A percentile compares a stretch with the other conserved stretches of the same genome.
phyloP scores from a whole-genome alignment of 2,797 vertebrate genomes.

The Pteropus rufus region DNA sequence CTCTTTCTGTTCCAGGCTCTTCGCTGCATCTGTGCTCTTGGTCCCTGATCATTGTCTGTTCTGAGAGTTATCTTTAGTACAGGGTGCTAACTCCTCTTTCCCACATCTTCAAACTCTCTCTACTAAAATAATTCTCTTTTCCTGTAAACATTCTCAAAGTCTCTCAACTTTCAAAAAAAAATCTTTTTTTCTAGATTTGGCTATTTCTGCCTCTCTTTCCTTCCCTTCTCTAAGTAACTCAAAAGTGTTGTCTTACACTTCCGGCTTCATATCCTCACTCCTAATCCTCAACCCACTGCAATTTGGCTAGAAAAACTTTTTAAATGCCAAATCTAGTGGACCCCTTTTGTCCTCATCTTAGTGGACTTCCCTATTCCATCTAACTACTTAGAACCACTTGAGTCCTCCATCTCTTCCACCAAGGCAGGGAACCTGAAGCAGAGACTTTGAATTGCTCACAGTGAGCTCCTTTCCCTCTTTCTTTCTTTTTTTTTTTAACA shows the following conservation, averaged over 20 bases:
- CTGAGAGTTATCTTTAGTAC: neutral
- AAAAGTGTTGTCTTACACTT: neutral
- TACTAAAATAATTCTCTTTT: neutral
- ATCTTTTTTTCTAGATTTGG: neutral
- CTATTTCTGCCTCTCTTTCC: neutral
- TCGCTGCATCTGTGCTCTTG: neutral
- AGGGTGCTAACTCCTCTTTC: neutral
- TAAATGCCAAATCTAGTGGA: neutral
- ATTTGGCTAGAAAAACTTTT: neutral
- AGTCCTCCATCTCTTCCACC: neutral
- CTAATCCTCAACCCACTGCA: neutral
- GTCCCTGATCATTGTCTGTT: neutral
- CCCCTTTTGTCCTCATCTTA: neutral
- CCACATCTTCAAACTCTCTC: neutral
- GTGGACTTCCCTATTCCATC: neutral
- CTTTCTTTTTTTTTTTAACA: neutral
- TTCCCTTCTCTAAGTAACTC: neutral
- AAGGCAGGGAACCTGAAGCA: neutral
- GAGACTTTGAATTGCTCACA: neutral
- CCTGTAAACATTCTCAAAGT: neutral
- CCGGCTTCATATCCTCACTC: neutral
- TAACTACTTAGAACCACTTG: neutral
- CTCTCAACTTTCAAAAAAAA: neutral
- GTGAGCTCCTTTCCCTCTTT: neutral
- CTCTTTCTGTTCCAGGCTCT: neutral